Evolutionary conservation across 2,888 invertebrate genomes (phyloP).

Genomic region (Drosophila suboccidentalis): DNA sequence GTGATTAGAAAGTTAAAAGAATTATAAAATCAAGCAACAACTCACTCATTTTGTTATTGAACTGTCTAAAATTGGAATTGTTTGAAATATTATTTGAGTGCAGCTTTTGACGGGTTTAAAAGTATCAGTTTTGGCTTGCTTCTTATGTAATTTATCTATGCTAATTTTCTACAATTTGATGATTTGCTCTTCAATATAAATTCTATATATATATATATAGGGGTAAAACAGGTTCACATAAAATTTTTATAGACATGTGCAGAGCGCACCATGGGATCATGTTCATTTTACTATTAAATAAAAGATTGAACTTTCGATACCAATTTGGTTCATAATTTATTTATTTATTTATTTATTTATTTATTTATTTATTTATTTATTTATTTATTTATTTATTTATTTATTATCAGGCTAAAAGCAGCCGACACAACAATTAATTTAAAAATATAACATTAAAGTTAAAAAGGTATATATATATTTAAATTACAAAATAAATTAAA

Average conservation of each 20-base stretch:
- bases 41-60: neutral
- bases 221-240: constrained; percentile 15
- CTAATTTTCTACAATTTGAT: constrained; percentile 10
- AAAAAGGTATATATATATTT: too few relatives aligned
- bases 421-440: too few relatives aligned
- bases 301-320: neutral
- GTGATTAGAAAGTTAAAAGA: too few relatives aligned
- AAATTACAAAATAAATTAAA: too few relatives aligned
- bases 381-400: too few relatives aligned
- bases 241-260: constrained; percentile 6
- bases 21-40: neutral
- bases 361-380: too few relatives aligned
- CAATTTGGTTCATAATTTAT: neutral
- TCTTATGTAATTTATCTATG: constrained; percentile 4
- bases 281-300: neutral
- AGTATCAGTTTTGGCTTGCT: neutral
- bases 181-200: constrained; percentile 9
- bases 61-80: neutral
- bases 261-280: neutral
- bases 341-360: too few relatives aligned
- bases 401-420: too few relatives aligned
- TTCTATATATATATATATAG: neutral
- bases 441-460: too few relatives aligned
- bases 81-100: neutral
- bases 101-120: constrained; percentile 10